Evolutionary conservation across 2,888 invertebrate species (phyloP).

Genomic region (Catocala sponsa): DNA sequence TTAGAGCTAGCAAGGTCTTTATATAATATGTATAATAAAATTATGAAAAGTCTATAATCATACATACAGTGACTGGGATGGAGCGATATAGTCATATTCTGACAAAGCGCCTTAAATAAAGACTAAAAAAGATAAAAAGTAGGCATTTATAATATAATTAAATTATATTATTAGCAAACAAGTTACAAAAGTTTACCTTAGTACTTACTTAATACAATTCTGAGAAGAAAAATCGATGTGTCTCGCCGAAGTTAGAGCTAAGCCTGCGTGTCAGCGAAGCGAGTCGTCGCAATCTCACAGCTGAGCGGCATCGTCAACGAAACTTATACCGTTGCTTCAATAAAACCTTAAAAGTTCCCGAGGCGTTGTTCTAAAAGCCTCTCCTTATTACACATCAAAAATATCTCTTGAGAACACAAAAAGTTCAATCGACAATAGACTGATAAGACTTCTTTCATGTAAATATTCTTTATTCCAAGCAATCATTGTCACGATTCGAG

Average conservation of each 20-base stretch:
- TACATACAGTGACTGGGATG: too few relatives aligned
- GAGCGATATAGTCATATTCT: too few relatives aligned
- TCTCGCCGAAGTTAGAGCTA: conserved; percentile 41
- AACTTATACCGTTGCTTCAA: conserved; percentile 49
- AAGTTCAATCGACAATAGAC: conserved; percentile 56
- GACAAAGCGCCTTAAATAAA: too few relatives aligned
- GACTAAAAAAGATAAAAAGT: too few relatives aligned
- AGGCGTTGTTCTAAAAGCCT: conserved; percentile 56
- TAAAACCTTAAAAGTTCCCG: conserved; percentile 60
- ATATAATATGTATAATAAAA: too few relatives aligned
- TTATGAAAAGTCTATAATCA: too few relatives aligned
- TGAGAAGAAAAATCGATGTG: conserved; percentile 42
- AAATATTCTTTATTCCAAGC: conserved; percentile 43
- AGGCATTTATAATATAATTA: too few relatives aligned
- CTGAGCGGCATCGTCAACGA: conserved; percentile 29
- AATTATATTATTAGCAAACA: too few relatives aligned
- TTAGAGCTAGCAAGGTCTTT: too few relatives aligned
- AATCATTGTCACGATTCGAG: conserved; percentile 38
- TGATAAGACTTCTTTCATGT: conserved; percentile 52
- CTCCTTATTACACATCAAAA: conserved; percentile 63
- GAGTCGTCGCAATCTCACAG: conserved; percentile 38
- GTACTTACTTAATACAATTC: conserved; percentile 11
- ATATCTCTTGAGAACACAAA: conserved; percentile 50
- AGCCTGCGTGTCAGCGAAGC: conserved; percentile 40
- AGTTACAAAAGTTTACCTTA: not conserved